These are phyloP conservation scores for Chamaetylas fuelleborni DNA, from an alignment of 2,113 vertebrate genomes.

Conservation along the genomic window DNA sequence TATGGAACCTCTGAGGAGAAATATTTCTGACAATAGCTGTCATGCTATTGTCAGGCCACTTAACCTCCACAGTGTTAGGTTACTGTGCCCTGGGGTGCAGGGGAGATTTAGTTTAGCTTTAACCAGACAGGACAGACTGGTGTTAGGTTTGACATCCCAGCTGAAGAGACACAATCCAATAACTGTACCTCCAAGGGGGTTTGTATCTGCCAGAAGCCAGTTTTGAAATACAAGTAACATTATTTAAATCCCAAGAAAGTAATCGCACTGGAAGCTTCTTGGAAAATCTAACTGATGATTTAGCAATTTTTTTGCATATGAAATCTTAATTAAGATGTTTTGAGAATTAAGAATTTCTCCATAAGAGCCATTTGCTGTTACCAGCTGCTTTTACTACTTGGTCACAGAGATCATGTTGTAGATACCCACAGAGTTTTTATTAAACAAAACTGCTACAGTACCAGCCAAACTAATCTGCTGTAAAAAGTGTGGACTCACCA, in stretches of 20 bases:
- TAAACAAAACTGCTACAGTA: neutral
- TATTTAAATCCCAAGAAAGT: neutral
- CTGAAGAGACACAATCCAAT: neutral
- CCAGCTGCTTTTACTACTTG: neutral
- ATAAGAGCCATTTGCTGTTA: neutral
- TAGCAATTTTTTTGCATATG: neutral
- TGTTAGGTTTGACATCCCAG: neutral
- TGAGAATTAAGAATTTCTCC: neutral
- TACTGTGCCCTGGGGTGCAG: neutral
- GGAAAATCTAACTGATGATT: neutral
- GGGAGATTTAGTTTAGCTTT: neutral
- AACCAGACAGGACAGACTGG: neutral
- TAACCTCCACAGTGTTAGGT: neutral
- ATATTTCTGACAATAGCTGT: slow-evolving; percentile 18
- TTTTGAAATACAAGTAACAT: neutral
- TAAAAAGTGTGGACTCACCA: neutral
- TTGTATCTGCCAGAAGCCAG: neutral
- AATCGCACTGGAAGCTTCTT: neutral
- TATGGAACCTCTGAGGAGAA: slow-evolving; percentile 8
- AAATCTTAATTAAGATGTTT: neutral
- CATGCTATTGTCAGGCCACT: neutral
- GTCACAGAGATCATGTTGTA: neutral
- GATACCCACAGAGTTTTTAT: neutral
- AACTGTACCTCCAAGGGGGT: neutral
- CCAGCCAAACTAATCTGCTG: neutral